phyloP scores from a whole-genome alignment of 2,113 vertebrate species.

The Ameiurus melas region DNA sequence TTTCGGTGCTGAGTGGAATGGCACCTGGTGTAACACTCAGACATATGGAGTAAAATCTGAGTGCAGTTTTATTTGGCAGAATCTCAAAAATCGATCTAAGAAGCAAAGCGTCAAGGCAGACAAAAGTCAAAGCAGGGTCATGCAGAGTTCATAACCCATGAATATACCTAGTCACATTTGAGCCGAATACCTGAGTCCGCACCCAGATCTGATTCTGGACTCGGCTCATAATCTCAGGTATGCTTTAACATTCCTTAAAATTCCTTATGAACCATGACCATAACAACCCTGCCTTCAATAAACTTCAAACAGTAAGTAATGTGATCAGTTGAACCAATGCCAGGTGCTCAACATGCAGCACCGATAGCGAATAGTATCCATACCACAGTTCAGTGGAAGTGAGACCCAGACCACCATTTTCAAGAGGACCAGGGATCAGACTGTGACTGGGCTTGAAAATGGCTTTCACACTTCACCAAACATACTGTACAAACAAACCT shows the following conservation, averaged over 20 bases:
- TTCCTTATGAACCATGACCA: neutral
- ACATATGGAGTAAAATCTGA: neutral
- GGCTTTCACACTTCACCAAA: slow-evolving; percentile 3
- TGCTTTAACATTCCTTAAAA: neutral
- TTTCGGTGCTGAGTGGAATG: neutral
- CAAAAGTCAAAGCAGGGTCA: neutral
- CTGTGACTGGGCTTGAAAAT: neutral
- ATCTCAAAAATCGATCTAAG: neutral
- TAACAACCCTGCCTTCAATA: neutral
- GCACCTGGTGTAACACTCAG: neutral
- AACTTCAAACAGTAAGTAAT: neutral
- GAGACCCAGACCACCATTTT: neutral
- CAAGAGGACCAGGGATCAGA: neutral
- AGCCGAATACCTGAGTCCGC: neutral
- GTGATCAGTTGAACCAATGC: neutral
- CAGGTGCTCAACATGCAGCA: neutral
- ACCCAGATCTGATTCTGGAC: neutral
- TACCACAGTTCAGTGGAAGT: neutral
- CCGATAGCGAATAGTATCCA: neutral
- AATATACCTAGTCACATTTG: neutral
- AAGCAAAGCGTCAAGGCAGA: neutral
- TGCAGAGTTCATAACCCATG: neutral
- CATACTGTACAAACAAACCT: neutral
- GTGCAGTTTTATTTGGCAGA: neutral
- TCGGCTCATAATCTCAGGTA: neutral